Percentiles rank a stretch among this genome's conserved stretches.
phyloP scores from a whole-genome alignment of 2,113 vertebrate species.

The Neodontobutis hainanensis region DNA sequence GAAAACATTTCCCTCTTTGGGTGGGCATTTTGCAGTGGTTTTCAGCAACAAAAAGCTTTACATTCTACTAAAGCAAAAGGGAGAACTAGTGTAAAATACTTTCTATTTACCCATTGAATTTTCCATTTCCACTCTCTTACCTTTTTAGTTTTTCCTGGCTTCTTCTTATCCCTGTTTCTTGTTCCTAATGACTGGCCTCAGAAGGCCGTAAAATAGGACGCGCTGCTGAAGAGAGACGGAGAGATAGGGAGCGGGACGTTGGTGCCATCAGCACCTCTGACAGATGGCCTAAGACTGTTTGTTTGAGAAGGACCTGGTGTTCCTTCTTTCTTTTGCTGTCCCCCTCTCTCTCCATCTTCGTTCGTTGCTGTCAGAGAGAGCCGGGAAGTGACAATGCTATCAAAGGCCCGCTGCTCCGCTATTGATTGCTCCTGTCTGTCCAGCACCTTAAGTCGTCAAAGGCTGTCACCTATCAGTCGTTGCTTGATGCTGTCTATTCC shows the following conservation, averaged over 20 bases:
- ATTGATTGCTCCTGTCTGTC: constrained; percentile 70
- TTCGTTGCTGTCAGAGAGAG: constrained; percentile 57
- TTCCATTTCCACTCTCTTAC: not conserved
- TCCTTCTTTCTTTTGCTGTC: constrained; percentile 34
- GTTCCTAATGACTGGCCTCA: constrained; percentile 35
- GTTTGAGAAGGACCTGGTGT: constrained; percentile 46
- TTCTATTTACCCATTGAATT: constrained; percentile 1
- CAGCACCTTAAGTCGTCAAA: constrained; percentile 70
- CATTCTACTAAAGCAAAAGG: not conserved
- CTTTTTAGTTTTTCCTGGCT: constrained; percentile 1
- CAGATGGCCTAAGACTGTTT: constrained; percentile 30
- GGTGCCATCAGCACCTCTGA: constrained; percentile 40
- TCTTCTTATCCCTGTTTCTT: constrained; percentile 19
- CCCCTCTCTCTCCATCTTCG: constrained; percentile 38
- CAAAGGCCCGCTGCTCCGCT: constrained; percentile 57
- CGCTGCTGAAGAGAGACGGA: constrained; percentile 6
- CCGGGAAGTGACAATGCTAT: constrained; percentile 62
- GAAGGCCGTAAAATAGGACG: constrained; percentile 30
- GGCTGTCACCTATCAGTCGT: constrained; percentile 66
- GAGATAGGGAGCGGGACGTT: constrained; percentile 8
- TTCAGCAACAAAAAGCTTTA: not conserved
- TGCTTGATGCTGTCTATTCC: constrained; percentile 47
- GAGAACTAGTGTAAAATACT: not conserved
- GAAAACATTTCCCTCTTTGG: too few species aligned
- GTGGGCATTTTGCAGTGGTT: too few species aligned